A percentile compares a stretch with the other conserved stretches of the same genome.
Evolutionary conservation across 2,888 invertebrate genomes (phyloP).

Genomic region (Dasypolia templi): DNA sequence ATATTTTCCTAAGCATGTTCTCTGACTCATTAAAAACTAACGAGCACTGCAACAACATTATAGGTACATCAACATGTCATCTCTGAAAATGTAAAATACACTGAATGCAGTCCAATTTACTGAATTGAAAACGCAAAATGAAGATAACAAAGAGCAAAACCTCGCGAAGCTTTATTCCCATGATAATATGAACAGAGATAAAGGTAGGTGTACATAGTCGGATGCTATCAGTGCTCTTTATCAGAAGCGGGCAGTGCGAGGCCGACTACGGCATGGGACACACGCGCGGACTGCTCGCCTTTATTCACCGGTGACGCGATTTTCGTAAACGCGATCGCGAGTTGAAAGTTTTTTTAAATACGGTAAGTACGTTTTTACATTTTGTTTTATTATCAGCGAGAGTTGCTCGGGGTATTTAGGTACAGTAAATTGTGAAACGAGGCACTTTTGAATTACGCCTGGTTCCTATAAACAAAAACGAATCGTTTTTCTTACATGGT

Average conservation of each 20-base stretch:
- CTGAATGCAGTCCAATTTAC: slow-evolving; percentile 38
- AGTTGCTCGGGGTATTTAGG: background rate
- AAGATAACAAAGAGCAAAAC: slow-evolving; percentile 41
- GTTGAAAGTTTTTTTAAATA: slow-evolving; percentile 66
- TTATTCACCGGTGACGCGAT: slow-evolving; percentile 24
- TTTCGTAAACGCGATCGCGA: slow-evolving; percentile 68
- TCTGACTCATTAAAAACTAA: background rate
- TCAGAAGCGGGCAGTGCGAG: slow-evolving; percentile 67
- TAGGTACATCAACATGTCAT: background rate
- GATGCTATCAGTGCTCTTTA: slow-evolving; percentile 66
- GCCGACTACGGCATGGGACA: slow-evolving; percentile 68
- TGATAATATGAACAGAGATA: slow-evolving; percentile 37
- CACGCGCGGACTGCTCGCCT: slow-evolving; percentile 69
- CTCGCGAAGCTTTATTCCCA: slow-evolving; percentile 39
- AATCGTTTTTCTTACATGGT: too few species aligned
- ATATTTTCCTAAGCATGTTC: background rate
- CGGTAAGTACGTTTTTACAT: slow-evolving; percentile 68
- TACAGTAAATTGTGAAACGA: background rate
- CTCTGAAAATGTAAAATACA: slow-evolving; percentile 10
- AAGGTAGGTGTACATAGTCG: slow-evolving; percentile 44
- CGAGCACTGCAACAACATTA: background rate
- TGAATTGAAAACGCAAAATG: slow-evolving; percentile 39
- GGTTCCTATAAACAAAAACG: too few species aligned
- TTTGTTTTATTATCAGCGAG: background rate
- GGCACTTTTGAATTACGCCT: background rate